Base-by-base conservation (phyloP, 2,113 vertebrate genomes). In the Acanthochromis polyacanthus region DNA sequence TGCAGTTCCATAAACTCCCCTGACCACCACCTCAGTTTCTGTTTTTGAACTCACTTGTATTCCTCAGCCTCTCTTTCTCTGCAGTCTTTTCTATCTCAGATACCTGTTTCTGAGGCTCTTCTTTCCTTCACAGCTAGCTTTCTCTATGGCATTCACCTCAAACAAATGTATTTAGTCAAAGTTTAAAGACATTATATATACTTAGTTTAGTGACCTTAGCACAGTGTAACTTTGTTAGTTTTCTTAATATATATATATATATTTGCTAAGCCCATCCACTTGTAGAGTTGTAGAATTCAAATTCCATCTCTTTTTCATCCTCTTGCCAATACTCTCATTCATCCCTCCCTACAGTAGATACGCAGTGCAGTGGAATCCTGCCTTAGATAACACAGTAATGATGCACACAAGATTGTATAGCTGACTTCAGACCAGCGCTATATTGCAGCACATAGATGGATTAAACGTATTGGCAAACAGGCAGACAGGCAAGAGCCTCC, bases 381-480 rank as follows among this genome's bases (percentile, higher is more conserved):
- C 60, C 16, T 76, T 70, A n/a, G 57, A 82, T 85, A 89, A 72
- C 12, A 6, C 75, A 48, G 56, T 59, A 59, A 61, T 86, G 77
- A 91, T 80, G 52, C 53, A 68, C 51, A 71, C 22, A 6, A 85
- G 82, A 87, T 85, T 81, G 60, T 73, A 65, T 28, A 57, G 56
- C 36, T 3, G 40, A 79, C 70, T 72, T 66, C 60, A 88, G 74
- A 84, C 36, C 25, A 23, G 45, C 19, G 1, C 62, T 83, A 69
- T 78, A 81, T 75, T 74, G 80, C 60, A 2, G 51, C 84, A 38
- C 68, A 89, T 67, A 86, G 80, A 88, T 70, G 84, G 77, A 92
- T 89, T 88, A 82, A 71, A 89, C 74, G 50, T 86, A 82, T 66
- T 85, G 86, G 81, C 72, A 85, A 73, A 61, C 71, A 80, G 52